These are phyloP conservation scores for Frieseomelitta varia DNA, from an alignment of 1,140 invertebrate genomes.

Conservation along the genomic window DNA sequence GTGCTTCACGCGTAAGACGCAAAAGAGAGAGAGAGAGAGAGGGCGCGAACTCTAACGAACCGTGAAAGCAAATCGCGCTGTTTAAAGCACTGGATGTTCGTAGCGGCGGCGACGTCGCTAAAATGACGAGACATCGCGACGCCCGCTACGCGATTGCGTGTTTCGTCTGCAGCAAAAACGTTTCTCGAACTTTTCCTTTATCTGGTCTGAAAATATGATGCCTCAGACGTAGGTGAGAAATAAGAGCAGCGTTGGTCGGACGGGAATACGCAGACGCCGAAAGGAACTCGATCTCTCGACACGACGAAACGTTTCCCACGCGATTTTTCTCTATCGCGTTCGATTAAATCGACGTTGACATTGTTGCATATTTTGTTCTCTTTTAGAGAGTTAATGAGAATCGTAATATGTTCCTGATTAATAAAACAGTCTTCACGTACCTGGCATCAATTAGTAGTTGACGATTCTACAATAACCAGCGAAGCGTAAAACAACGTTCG, in stretches of 20 bases:
- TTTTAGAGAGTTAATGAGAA: not conserved
- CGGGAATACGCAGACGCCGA: not conserved
- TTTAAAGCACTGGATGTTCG: slow-evolving; percentile 57
- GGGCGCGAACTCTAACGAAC: slow-evolving; percentile 47
- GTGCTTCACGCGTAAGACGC: not conserved
- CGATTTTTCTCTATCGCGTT: not conserved
- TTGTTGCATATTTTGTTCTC: not conserved
- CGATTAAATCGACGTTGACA: not conserved
- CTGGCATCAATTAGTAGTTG: not conserved
- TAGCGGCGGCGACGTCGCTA: slow-evolving; percentile 40
- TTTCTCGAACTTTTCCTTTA: slow-evolving; percentile 17
- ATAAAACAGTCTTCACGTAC: not conserved
- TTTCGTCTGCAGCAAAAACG: slow-evolving; percentile 33
- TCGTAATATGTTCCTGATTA: slow-evolving; percentile 3
- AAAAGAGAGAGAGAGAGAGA: not conserved
- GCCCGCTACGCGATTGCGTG: slow-evolving; percentile 33
- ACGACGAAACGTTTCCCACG: not conserved
- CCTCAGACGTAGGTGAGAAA: not conserved
- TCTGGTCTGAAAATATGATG: not conserved
- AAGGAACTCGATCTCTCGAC: not conserved
- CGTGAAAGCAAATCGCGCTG: slow-evolving; percentile 45
- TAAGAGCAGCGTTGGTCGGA: not conserved
- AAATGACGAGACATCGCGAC: slow-evolving; percentile 61
- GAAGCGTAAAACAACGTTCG: not conserved
- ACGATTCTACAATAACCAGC: not conserved